Percentiles rank a stretch among this genome's conserved stretches.
Evolutionary conservation across 2,888 invertebrate genomes (phyloP).

Genomic region (Drosophila pseudotakahashii): DNA sequence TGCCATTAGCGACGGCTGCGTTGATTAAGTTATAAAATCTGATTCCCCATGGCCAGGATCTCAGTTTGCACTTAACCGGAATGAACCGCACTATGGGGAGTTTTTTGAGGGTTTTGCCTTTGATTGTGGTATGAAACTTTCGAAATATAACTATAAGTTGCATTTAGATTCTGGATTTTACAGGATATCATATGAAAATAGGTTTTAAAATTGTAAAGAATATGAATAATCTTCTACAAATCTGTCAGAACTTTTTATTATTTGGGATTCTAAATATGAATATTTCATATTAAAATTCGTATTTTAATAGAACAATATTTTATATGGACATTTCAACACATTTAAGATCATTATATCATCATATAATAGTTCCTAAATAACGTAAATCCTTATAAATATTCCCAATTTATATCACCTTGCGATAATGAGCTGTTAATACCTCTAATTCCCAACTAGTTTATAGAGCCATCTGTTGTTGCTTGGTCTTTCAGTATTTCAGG

Average conservation of each 20-base stretch:
- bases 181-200: too few species aligned
- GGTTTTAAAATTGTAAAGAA: too few species aligned
- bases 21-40: constrained; percentile 75
- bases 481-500: background rate
- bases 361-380: too few species aligned
- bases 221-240: too few species aligned
- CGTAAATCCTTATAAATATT: background rate
- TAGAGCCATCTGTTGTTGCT: constrained; percentile 37
- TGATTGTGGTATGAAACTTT: constrained; percentile 5
- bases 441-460: constrained; percentile 9
- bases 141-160: too few species aligned
- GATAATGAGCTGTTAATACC: constrained; percentile 15
- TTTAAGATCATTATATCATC: too few species aligned
- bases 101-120: background rate
- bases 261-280: too few species aligned
- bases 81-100: constrained; percentile 1
- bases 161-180: too few species aligned
- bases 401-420: background rate
- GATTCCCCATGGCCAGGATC: constrained; percentile 45
- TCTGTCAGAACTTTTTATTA: too few species aligned
- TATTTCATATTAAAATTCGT: too few species aligned
- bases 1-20: constrained; percentile 75
- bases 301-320: too few species aligned
- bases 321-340: too few species aligned
- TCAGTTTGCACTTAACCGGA: constrained; percentile 27